Base-by-base conservation (phyloP, 1,140 invertebrate species). In the Leptopilina boulardi region DNA sequence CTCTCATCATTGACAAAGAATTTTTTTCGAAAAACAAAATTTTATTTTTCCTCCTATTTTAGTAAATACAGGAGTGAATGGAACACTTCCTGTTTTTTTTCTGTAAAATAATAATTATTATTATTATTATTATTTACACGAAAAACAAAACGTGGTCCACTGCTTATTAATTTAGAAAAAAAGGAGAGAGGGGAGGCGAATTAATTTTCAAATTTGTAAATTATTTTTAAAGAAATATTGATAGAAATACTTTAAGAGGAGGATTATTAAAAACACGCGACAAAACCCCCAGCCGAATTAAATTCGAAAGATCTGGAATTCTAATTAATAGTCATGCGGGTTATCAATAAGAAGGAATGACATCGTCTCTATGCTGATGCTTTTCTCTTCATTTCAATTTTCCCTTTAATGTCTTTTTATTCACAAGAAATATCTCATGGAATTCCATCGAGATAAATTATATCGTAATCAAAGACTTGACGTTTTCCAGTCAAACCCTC, bases 261-360 rank as follows among this genome's bases (percentile, higher is more conserved):
- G 51, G 38, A 18, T 34, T 51, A 51, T n/a, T n/a, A 73, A 30
- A 9, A 75, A n/a, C n/a, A n/a, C n/a, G n/a, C n/a, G 41, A 34
- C 34, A 38, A 78, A n/a, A n/a, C n/a, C n/a, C n/a, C n/a, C 76
- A 77, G 54, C 81, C 34, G 8, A 75, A 80, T 81, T 84, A 82
- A 82, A 83, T 82, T 83, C 70, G 85, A 73, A 80, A 78, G 82
- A 86, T n/a, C 85, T 83, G 85, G 85, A 86, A 85, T 84, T 85
- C 80, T 84, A 86, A 85, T 85, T 86, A 86, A 86, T 83, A 79
- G 78, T 79, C 75, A 77, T 71, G n/a, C n/a, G 71, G 76, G 81
- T 85, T 83, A 80, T 85, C 79, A 76, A 82, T 83, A 79, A 78
- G 77, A 75, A 23, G 54, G 75, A 51, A 71, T 41, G 74, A 51